Conservation (phyloP, 2,113 vertebrate genomes). For the Copsychus sechellarum region DNA sequence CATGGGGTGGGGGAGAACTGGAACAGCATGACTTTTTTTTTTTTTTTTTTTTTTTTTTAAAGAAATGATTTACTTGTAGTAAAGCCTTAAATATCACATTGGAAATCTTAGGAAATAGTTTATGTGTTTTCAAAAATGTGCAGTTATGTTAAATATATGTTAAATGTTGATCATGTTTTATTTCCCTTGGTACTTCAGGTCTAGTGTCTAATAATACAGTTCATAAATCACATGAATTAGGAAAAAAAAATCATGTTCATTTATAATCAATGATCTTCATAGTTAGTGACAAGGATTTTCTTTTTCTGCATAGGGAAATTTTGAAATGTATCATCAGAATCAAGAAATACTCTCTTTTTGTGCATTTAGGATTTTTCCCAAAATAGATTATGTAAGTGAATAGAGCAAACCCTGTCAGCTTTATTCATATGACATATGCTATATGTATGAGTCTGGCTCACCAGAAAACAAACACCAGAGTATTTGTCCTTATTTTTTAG, state of each 20-base stretch:
- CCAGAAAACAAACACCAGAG: background rate
- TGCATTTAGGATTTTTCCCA: background rate
- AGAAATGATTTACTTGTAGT: background rate
- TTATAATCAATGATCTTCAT: background rate
- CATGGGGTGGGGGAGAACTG: rapidly evolving
- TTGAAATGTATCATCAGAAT: background rate
- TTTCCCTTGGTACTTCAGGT: background rate
- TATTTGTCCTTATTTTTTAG: background rate
- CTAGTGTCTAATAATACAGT: background rate
- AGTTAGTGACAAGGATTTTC: background rate
- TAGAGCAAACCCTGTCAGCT: background rate
- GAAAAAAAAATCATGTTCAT: background rate
- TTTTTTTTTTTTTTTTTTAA: background rate
- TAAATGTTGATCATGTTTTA: background rate
- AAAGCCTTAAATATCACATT: background rate
- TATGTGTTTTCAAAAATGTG: background rate
- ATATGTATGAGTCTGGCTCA: background rate
- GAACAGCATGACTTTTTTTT: background rate
- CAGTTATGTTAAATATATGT: background rate
- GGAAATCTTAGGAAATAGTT: background rate
- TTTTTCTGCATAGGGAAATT: background rate
- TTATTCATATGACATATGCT: background rate
- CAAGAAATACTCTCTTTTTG: background rate
- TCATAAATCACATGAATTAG: background rate
- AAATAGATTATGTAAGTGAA: background rate